phyloP scores from a whole-genome alignment of 2,113 vertebrate genomes.

The Callionymus lyra region DNA sequence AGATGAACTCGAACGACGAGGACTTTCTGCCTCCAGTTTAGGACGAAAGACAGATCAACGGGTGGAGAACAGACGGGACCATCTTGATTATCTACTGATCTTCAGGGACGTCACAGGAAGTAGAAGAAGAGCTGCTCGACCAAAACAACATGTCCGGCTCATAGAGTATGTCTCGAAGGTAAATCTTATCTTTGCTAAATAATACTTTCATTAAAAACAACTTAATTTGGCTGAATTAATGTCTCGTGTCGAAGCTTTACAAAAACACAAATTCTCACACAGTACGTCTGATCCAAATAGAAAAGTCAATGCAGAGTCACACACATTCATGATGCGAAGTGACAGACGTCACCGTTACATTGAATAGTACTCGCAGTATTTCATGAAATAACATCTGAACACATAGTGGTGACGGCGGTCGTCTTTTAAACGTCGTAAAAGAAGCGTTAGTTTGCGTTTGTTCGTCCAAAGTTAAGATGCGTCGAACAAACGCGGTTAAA shows the following conservation, averaged over 20 bases:
- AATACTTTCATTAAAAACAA: constrained; percentile 1
- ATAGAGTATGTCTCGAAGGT: too few relatives aligned
- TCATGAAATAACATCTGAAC: too few relatives aligned
- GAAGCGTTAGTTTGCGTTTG: constrained; percentile 2
- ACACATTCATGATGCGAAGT: constrained; percentile 19
- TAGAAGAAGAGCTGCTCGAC: constrained; percentile 7
- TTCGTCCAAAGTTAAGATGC: constrained; percentile 19
- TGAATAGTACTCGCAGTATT: too few relatives aligned
- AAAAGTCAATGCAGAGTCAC: constrained; percentile 14
- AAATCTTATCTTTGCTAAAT: constrained; percentile 10
- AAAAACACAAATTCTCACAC: constrained; percentile 15
- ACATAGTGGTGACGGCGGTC: too few relatives aligned
- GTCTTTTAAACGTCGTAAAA: too few relatives aligned
- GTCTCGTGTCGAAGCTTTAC: constrained; percentile 1
- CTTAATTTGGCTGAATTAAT: constrained; percentile 2
- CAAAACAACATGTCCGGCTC: too few relatives aligned
- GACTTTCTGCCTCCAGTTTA: too few relatives aligned
- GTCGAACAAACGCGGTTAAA: constrained; percentile 33
- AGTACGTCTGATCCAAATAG: constrained; percentile 14
- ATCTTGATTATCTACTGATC: constrained; percentile 6
- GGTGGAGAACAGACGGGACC: too few relatives aligned
- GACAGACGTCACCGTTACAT: too few relatives aligned
- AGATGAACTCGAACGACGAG: constrained; percentile 25
- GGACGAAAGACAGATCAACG: too few relatives aligned
- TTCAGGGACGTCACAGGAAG: constrained; percentile 5